Evolutionary conservation across 2,888 invertebrate genomes (phyloP).

Genomic region (Neoaliturus tenellus): DNA sequence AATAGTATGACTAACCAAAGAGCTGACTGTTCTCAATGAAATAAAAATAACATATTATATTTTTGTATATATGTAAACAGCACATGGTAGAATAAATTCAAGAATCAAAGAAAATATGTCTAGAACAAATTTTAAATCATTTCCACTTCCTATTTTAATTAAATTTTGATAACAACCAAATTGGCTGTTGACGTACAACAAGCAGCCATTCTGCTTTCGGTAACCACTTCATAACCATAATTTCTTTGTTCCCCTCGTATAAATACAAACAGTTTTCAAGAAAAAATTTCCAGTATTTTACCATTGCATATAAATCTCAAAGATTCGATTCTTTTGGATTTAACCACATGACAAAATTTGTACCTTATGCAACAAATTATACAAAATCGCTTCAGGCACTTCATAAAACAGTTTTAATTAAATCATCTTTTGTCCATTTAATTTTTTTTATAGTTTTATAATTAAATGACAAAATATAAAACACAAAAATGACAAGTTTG

Average conservation of each 20-base stretch:
- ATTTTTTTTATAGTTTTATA: neutral
- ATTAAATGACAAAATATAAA: neutral
- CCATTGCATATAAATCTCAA: conserved; percentile 1
- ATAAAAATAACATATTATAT: too few species aligned
- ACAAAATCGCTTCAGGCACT: conserved; percentile 32
- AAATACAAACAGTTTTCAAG: neutral
- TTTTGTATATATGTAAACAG: too few species aligned
- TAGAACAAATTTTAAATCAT: too few species aligned
- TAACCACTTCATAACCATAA: neutral
- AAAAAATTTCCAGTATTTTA: conserved; percentile 4
- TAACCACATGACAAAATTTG: neutral
- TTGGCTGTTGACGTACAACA: neutral
- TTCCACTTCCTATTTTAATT: neutral
- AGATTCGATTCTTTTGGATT: conserved; percentile 11
- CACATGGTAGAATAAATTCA: too few species aligned
- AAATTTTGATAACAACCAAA: too few species aligned
- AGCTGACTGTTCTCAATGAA: too few species aligned
- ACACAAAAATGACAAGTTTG: neutral
- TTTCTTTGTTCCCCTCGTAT: neutral
- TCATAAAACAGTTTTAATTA: conserved; percentile 29
- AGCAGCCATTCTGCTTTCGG: neutral
- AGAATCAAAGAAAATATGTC: too few species aligned
- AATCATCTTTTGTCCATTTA: conserved; percentile 19
- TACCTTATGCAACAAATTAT: conserved; percentile 14
- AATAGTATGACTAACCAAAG: too few species aligned